Conservation (phyloP, 2,113 vertebrate species). For the Hyla sarda region DNA sequence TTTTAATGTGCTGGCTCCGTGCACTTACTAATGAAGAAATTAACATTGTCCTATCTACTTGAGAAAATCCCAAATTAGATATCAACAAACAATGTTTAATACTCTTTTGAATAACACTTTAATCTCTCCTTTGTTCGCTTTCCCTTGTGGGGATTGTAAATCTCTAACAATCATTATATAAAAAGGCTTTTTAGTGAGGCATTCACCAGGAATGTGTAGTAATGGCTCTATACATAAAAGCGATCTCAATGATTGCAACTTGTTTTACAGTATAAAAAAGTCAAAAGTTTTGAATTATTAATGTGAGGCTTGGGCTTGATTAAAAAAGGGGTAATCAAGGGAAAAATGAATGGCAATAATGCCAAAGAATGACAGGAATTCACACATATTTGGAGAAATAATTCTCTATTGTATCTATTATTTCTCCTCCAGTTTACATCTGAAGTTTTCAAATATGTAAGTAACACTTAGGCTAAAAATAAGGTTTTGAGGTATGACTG, state of each 20-base stretch:
- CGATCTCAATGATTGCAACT: conserved; percentile 11
- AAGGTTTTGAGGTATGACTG: no score
- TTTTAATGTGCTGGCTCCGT: conserved; percentile 46
- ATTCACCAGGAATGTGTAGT: conserved; percentile 29
- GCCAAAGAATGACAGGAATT: neutral
- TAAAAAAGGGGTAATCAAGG: neutral
- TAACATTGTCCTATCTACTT: conserved; percentile 58
- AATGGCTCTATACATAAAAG: conserved; percentile 24
- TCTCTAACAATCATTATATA: conserved; percentile 56
- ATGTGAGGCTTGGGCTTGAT: neutral
- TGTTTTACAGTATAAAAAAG: conserved; percentile 2
- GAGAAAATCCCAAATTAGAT: conserved; percentile 57
- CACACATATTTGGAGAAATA: neutral
- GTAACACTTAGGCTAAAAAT: no score
- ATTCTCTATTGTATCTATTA: neutral
- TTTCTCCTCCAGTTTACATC: neutral
- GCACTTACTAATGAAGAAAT: conserved; percentile 53
- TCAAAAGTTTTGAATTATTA: neutral
- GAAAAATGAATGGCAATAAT: neutral
- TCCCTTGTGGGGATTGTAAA: conserved; percentile 56
- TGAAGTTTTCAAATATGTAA: no score
- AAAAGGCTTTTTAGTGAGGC: conserved; percentile 47
- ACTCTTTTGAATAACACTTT: conserved; percentile 51
- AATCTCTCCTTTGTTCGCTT: conserved; percentile 42
- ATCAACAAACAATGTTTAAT: conserved; percentile 59